These are phyloP conservation scores for Phalacrocorax brasilianus DNA, from an alignment of 2,113 vertebrate genomes.

Conservation along the genomic window DNA sequence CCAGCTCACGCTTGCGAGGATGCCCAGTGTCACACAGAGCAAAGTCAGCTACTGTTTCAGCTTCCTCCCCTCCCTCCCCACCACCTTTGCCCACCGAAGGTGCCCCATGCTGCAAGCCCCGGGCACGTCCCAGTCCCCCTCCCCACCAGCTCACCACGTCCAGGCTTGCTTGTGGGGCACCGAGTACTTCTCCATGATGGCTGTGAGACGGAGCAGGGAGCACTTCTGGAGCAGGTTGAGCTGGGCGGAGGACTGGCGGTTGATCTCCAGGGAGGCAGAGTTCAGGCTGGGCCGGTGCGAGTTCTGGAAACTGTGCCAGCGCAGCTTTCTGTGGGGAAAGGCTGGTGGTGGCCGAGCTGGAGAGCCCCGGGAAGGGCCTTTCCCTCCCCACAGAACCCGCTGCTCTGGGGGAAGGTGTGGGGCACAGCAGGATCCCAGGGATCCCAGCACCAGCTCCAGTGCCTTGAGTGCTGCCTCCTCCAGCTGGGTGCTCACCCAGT, in stretches of 20 bases:
- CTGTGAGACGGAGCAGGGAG: slow-evolving; percentile 83
- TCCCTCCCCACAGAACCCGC: background rate
- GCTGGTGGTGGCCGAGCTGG: background rate
- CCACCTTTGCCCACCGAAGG: accelerated
- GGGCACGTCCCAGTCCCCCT: accelerated
- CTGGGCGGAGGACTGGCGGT: slow-evolving; percentile 83
- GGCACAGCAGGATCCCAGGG: background rate
- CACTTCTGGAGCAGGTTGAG: slow-evolving; percentile 88
- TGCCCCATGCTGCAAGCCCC: background rate
- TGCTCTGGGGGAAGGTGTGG: background rate
- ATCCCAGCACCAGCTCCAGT: background rate
- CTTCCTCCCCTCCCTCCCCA: background rate
- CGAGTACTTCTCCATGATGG: slow-evolving; percentile 86
- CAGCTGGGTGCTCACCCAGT: background rate
- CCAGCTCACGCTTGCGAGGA: background rate
- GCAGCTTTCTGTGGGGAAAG: slow-evolving; percentile 76
- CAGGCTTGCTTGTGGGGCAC: slow-evolving; percentile 81
- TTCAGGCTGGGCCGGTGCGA: slow-evolving; percentile 86
- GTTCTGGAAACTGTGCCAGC: slow-evolving; percentile 90
- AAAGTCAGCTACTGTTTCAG: background rate
- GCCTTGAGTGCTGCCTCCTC: background rate
- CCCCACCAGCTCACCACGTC: slow-evolving; percentile 76
- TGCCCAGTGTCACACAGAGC: background rate
- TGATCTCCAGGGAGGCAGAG: slow-evolving; percentile 87
- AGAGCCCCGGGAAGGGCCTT: background rate